Conservation (phyloP, 2,888 invertebrate species). For the Polylopha cassiicola region DNA sequence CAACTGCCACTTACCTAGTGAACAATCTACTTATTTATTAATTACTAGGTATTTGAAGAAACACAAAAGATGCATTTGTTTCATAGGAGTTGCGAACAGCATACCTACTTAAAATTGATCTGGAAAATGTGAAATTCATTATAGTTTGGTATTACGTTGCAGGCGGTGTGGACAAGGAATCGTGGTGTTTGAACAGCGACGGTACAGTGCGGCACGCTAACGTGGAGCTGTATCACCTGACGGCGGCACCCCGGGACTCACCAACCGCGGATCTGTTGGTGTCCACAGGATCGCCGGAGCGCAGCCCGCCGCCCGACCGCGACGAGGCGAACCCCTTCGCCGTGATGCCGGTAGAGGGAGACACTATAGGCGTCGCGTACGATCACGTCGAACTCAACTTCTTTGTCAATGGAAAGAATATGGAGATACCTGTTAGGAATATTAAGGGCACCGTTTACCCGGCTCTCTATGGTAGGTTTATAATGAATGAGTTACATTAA, state of each 20-base stretch:
- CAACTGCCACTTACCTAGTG: too few species aligned
- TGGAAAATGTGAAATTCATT: too few species aligned
- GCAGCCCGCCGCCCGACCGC: conserved; percentile 40
- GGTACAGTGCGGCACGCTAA: conserved; percentile 91
- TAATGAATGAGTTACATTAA: conserved; percentile 1
- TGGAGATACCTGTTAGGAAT: conserved; percentile 90
- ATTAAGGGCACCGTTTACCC: conserved; percentile 95
- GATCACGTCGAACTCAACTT: conserved; percentile 98
- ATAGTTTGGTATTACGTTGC: too few species aligned
- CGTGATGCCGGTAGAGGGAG: conserved; percentile 90
- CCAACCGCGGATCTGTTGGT: conserved; percentile 65
- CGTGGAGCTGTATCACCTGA: conserved; percentile 83
- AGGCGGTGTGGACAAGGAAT: conserved; percentile 91
- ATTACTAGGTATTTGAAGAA: too few species aligned
- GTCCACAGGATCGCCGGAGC: conserved; percentile 53
- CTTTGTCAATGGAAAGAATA: conserved; percentile 92
- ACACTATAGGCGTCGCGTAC: conserved; percentile 94
- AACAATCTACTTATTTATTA: too few species aligned
- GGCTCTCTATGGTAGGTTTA: conserved; percentile 89
- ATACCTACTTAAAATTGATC: too few species aligned
- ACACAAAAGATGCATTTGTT: too few species aligned
- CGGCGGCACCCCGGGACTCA: conserved; percentile 61
- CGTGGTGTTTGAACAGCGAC: conserved; percentile 96
- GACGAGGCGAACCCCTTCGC: conserved; percentile 39
- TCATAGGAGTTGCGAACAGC: too few species aligned